These are phyloP conservation scores for Drosophila ustulata DNA, from an alignment of 2,888 invertebrate species.

Conservation along the genomic window DNA sequence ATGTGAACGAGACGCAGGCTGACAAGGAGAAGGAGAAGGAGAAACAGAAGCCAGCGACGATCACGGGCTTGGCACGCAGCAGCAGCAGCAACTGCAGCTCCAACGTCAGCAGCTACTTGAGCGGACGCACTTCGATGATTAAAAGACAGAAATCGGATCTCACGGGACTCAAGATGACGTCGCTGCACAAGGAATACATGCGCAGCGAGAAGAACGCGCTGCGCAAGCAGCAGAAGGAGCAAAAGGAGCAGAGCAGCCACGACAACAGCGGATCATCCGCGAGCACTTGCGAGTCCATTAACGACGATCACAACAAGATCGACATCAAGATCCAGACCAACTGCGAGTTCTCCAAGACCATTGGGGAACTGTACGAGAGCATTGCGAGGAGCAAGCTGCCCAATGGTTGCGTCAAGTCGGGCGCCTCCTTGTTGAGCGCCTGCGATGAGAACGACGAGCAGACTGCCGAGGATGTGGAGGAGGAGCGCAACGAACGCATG, in stretches of 20 bases:
- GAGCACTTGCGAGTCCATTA: constrained; percentile 57
- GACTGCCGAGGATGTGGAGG: constrained; percentile 87
- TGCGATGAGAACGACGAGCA: constrained; percentile 87
- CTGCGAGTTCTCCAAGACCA: constrained; percentile 84
- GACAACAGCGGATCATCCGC: constrained; percentile 34
- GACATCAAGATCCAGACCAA: constrained; percentile 85
- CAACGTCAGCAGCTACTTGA: constrained; percentile 15
- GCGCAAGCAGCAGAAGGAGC: constrained; percentile 68
- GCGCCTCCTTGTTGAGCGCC: constrained; percentile 75
- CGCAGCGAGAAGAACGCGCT: constrained; percentile 83
- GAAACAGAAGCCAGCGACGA: constrained; percentile 14
- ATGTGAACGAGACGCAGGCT: constrained; percentile 18
- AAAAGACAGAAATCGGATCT: constrained; percentile 88
- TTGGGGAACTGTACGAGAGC: constrained; percentile 84
- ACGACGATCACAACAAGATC: constrained; percentile 82
- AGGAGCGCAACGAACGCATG: constrained; percentile 88
- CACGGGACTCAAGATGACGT: constrained; percentile 87
- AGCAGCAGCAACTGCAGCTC: constrained; percentile 34
- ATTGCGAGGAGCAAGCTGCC: constrained; percentile 66
- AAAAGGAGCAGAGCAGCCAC: constrained; percentile 49
- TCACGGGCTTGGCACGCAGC: constrained; percentile 21
- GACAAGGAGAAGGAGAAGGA: constrained; percentile 9
- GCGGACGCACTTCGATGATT: constrained; percentile 75
- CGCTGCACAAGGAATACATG: constrained; percentile 84
- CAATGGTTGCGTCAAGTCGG: constrained; percentile 56